Evolutionary conservation across 2,797 vertebrate species (phyloP), one percentile per base, ranked within the genome.

Genomic region (Phataginus tetradactyla): DNA sequence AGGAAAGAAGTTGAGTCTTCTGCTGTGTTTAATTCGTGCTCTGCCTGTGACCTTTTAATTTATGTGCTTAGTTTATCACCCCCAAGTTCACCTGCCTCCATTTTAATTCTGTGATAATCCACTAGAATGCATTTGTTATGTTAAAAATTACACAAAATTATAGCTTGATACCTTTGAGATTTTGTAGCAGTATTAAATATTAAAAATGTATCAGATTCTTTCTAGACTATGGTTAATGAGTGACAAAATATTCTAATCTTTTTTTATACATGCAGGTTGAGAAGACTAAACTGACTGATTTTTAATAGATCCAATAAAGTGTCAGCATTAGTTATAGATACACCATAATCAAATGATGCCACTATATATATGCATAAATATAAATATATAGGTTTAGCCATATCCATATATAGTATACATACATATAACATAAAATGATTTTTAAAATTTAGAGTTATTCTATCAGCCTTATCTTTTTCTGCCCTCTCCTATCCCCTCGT

Each of bases 41-140:
- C 61, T 97, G 69, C 66, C 61, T 93, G 92, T 94, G 80, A 72
- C 11, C 78, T 96, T 97, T 96, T 75, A 89, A 93, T 91, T 79
- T 20, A 27, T 25, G 84, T 27, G 3, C n/a, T 64, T 83, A 66
- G 49, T 66, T 86, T 21, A 68, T 63, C 77, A 71, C n/a, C 61
- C 86, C 13, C 7, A 12, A 1, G 7, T 42, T 86, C 34, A 91
- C 13, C 1, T 53, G 59, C 34, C 45, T 55, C 37, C 0, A 0
- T 83, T 95, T 93, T 90, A 18, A 2, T 95, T 95, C 49, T 80
- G 55, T 66, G 92, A 88, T 59, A 97, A 95, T 91, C 34, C 0
- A 93, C 34, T 37, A 96, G 75, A 63, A 96, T 74, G 2, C 0
- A 83, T 88, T 69, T 74, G 18, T 86, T 39, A 87, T 74, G 34